phyloP scores from a whole-genome alignment of 2,888 invertebrate species.

The Chesias legatella region DNA sequence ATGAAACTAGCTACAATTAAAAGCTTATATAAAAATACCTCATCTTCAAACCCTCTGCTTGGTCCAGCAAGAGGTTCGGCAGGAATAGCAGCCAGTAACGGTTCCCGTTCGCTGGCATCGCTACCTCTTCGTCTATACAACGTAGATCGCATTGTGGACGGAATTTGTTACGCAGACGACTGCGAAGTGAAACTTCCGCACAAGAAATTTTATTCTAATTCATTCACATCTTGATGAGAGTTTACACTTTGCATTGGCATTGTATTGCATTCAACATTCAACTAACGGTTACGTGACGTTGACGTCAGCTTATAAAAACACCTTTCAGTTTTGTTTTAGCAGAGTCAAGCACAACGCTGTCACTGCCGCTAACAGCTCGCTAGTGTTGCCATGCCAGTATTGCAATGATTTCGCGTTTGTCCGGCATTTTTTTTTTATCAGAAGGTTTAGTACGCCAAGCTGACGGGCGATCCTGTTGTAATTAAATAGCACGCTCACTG shows the following conservation, averaged over 20 bases:
- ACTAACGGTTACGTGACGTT: constrained; percentile 3
- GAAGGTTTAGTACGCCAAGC: too few relatives aligned
- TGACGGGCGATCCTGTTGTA: too few relatives aligned
- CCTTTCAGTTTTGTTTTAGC: too few relatives aligned
- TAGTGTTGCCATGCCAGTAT: too few relatives aligned
- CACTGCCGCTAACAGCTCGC: too few relatives aligned
- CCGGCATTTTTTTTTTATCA: too few relatives aligned
- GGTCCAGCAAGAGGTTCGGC: constrained; percentile 29
- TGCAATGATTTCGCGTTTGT: too few relatives aligned
- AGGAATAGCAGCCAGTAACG: constrained; percentile 53
- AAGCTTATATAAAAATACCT: constrained; percentile 37
- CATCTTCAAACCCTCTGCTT: constrained; percentile 39
- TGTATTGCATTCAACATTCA: constrained; percentile 1
- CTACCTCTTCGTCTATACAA: constrained; percentile 47
- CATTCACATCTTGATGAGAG: neutral
- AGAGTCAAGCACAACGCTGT: constrained; percentile 3
- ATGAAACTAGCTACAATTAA: neutral
- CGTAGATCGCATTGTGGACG: constrained; percentile 56
- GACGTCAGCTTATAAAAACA: too few relatives aligned
- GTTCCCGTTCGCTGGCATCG: constrained; percentile 50
- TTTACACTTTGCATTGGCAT: neutral
- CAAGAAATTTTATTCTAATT: constrained; percentile 2
- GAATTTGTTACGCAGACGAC: constrained; percentile 17
- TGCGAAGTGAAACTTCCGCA: constrained; percentile 15
- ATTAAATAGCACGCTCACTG: too few relatives aligned